phyloP scores from a whole-genome alignment of 2,888 invertebrate species.

The Eilema sororculum region DNA sequence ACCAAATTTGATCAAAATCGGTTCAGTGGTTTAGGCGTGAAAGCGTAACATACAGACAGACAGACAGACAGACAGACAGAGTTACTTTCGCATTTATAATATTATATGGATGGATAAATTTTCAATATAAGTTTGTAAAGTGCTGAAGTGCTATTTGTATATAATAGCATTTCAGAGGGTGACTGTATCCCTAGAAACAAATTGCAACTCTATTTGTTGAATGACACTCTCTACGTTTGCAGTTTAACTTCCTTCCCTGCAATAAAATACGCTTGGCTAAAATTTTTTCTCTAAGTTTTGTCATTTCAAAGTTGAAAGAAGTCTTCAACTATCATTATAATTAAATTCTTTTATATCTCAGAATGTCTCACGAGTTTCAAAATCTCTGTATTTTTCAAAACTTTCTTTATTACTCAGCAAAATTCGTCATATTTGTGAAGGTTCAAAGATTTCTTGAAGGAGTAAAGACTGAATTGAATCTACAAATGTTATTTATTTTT shows the following conservation, averaged over 20 bases:
- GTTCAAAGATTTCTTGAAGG: background rate
- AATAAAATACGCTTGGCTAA: constrained; percentile 12
- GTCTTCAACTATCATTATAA: constrained; percentile 6
- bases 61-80: no score
- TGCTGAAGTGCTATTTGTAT: no score
- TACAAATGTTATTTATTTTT: no score
- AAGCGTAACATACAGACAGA: no score
- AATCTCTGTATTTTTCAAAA: background rate
- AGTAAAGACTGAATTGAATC: background rate
- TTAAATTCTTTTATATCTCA: constrained; percentile 9
- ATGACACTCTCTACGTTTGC: background rate
- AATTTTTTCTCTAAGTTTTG: constrained; percentile 7
- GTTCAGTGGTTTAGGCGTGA: no score
- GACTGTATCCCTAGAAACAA: background rate
- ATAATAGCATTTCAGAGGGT: background rate
- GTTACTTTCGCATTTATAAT: no score
- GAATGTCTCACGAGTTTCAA: background rate
- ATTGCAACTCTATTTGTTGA: background rate
- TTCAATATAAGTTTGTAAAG: background rate
- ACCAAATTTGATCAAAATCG: no score
- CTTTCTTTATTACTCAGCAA: background rate
- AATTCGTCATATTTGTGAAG: background rate
- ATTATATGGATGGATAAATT: no score
- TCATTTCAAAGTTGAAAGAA: constrained; percentile 6
- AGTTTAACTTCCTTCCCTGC: constrained; percentile 9